A percentile compares a stretch with the other conserved stretches of the same genome.
Conservation (phyloP, 2,797 vertebrate species). For the Furcifer pardalis region DNA sequence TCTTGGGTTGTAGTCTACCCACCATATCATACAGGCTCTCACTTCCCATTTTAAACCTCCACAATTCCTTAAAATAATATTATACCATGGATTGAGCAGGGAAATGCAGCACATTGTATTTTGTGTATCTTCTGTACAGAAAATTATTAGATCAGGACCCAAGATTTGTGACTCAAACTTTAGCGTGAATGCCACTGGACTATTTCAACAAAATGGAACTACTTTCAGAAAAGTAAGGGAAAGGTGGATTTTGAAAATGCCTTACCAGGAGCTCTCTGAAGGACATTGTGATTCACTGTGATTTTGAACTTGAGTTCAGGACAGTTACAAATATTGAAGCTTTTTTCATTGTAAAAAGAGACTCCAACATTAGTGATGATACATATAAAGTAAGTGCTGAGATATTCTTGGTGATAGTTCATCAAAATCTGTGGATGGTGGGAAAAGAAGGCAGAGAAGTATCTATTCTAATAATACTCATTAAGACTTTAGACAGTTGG, state of each 20-base stretch:
- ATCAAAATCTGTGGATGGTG: background rate
- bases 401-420: background rate
- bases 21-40: too few species aligned
- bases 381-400: slow-evolving; percentile 33
- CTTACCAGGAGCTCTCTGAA: background rate
- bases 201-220: background rate
- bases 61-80: background rate
- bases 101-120: background rate
- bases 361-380: background rate
- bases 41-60: background rate
- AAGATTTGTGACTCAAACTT: background rate
- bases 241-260: background rate
- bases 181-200: background rate
- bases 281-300: background rate
- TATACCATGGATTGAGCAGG: background rate
- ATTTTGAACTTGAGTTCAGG: background rate
- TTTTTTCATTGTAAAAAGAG: background rate
- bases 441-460: background rate
- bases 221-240: background rate
- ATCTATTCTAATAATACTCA: slow-evolving; percentile 41
- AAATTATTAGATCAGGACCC: background rate
- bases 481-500: slow-evolving; percentile 11
- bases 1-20: too few species aligned
- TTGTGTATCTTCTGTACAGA: background rate
- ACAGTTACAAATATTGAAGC: background rate